Evolutionary conservation across 1,140 invertebrate genomes (phyloP), one percentile per base, ranked within the genome.

Genomic region (Amyelois transitella): DNA sequence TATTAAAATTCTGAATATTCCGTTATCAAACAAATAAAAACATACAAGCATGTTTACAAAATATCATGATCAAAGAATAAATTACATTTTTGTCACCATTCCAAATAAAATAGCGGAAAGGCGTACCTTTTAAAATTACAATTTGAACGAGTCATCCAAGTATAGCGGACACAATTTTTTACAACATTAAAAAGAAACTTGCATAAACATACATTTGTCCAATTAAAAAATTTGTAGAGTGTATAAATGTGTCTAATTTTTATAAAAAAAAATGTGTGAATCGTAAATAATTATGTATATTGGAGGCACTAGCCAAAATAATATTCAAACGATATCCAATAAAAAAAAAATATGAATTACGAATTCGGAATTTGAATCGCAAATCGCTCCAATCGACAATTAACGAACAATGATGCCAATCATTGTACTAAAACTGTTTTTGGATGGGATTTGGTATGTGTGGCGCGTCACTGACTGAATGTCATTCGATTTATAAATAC

Each of bases 401-500:
- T 77, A 74, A 72, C 64, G 68, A 74, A 84, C 79, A 82, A 85
- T 81, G 76, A 75, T 83, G 84, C 81, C 81, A 82, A 84, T 84
- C 80, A 82, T 75, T 69, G 72, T 44, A 85, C 84, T 83, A 83
- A 84, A 86, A 77, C 84, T 86, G 80, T 79, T 87, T 87, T 87
- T 87, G 84, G 84, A 87, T 87, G 79, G 73, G 77, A 85, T 85
- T 85, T 85, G 84, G 84, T 87, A 87, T 87, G 84, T 81, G 71
- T 65, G 75, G 59, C 76, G 75, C 79, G 84, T 85, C 84, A 85
- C 75, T 76, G 72, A 73, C 69, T 75, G 81, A 88, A 88, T 89
- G 86, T 89, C 85, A 88, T 88, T 88, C 83, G 83, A 86, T 88
- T 88, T 88, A 88, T 89, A 89, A 88, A 84, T 87, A 83, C 75